Base-by-base conservation (phyloP, 2,797 vertebrate genomes). In the Miichthys miiuy region DNA sequence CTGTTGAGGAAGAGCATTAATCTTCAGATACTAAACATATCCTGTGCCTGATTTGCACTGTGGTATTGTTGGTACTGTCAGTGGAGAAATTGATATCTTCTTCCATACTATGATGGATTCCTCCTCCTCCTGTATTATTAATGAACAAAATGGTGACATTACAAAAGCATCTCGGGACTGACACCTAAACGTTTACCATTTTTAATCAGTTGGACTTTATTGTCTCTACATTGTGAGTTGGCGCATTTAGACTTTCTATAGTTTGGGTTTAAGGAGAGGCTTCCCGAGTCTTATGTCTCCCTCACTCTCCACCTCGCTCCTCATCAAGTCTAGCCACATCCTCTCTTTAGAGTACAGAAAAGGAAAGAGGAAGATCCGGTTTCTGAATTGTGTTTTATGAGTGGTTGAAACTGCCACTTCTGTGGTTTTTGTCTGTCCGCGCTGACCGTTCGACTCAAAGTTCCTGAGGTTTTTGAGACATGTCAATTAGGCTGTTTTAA, bases 361-460 rank as follows among this genome's bases (percentile, higher is more conserved):
- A 90, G 85, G 88, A 93, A 94, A 93, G 87, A 88, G 84, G 86
- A 92, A 92, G 91, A 94, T 93, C 93, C 90, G 83, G 91, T 94
- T 93, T 93, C 89, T 86, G 89, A 92, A 90, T 94, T 83, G 87
- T 89, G 89, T 91, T 95, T 95, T 93, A 94, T 87, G 91, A 91
- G 93, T 56, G 89, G 89, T 93, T 92, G 77, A 91, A 93, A 93
- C 74, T 78, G 90, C 91, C 88, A 91, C 91, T 93, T 92, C 82
- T 93, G 91, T 77, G 90, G 88, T 87, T 89, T 87, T 81, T 76
- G 79, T 91, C 77, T 79, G 82, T 87, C 87, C 68, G 46, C 50
- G 47, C 68, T 92, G 89, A 90, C 88, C 83, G 75, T 89, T 90
- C 83, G 30, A 8, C 82, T 88, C 77, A 5, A 70, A 85, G 88